Conservation (phyloP, 2,888 invertebrate species). For the Sympetrum striolatum region DNA sequence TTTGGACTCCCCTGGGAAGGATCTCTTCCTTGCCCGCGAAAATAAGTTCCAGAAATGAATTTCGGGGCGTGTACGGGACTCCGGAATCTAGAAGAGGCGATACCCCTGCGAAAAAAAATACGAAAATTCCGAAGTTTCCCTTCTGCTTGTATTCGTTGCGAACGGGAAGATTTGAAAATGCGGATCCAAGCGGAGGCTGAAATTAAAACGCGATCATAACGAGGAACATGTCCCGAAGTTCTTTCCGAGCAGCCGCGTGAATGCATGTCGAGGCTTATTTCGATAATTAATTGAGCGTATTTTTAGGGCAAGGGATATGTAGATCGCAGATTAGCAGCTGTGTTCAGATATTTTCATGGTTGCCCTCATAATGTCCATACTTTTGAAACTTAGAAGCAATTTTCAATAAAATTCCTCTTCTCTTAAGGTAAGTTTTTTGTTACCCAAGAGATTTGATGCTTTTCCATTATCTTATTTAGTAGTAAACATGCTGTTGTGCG, state of each 20-base stretch:
- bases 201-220: not conserved
- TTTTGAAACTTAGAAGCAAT: no score
- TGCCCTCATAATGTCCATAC: no score
- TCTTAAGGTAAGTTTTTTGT: no score
- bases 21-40: not conserved
- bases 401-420: no score
- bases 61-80: not conserved
- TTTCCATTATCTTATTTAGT: no score
- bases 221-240: not conserved
- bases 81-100: not conserved
- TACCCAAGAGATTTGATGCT: no score
- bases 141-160: not conserved
- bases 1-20: not conserved
- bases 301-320: not conserved
- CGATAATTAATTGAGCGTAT: not conserved
- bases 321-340: not conserved
- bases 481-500: no score
- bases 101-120: not conserved
- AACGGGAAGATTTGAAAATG: not conserved
- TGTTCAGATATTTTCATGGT: no score
- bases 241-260: not conserved
- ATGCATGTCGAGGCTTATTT: not conserved
- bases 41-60: not conserved
- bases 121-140: not conserved
- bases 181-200: not conserved